Conservation (phyloP, 2,888 invertebrate genomes). For the Ectemnius continuus region DNA sequence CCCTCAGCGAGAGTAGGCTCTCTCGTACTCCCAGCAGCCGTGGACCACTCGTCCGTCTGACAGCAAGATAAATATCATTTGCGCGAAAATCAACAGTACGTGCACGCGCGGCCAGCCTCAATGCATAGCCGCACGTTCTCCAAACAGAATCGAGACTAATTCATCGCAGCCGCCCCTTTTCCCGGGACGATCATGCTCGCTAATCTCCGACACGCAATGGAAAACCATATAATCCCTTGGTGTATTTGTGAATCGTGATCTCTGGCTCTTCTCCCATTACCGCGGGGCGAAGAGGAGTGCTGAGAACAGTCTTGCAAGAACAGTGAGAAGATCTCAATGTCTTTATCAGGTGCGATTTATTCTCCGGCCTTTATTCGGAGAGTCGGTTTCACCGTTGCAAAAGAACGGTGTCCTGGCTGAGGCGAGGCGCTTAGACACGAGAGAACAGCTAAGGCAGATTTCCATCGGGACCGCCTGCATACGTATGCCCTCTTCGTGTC, state of each 20-base stretch:
- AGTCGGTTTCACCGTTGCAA: slow-evolving; percentile 10
- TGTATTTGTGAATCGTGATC: too few relatives aligned
- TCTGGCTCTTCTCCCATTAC: too few relatives aligned
- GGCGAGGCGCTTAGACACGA: slow-evolving; percentile 9
- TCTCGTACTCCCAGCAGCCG: too few relatives aligned
- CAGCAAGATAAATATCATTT: slow-evolving; percentile 9
- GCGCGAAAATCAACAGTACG: slow-evolving; percentile 7
- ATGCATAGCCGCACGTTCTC: slow-evolving; percentile 3
- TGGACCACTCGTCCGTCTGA: background rate
- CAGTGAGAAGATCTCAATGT: too few relatives aligned
- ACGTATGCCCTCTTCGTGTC: slow-evolving; percentile 12
- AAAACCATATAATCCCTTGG: background rate
- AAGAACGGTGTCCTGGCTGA: slow-evolving; percentile 3
- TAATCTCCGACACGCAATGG: background rate
- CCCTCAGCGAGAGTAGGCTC: too few relatives aligned
- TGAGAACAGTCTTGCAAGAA: too few relatives aligned
- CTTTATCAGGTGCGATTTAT: too few relatives aligned
- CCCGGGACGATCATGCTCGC: background rate
- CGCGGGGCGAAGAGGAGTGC: too few relatives aligned
- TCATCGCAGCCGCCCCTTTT: background rate
- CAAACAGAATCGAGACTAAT: slow-evolving; percentile 7
- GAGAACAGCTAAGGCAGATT: slow-evolving; percentile 2
- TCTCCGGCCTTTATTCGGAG: too few relatives aligned
- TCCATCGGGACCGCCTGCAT: background rate
- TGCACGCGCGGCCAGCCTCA: slow-evolving; percentile 3